Conservation (phyloP, 2,888 invertebrate species). For the Drosophila tripunctata region DNA sequence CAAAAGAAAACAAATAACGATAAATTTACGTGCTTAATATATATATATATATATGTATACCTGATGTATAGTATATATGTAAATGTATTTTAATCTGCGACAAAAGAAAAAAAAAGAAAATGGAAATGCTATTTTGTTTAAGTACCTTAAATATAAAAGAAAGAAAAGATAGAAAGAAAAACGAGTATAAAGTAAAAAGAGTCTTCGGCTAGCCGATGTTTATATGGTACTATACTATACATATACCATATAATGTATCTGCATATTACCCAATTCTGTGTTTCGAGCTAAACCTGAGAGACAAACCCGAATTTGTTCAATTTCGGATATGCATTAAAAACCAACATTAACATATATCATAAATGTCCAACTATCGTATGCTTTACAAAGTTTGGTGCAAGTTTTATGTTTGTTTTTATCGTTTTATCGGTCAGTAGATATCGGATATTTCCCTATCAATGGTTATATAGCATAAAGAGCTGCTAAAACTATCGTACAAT, state of each 20-base stretch:
- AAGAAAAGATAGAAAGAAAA: neutral
- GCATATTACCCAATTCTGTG: conserved; percentile 7
- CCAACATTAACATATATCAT: conserved; percentile 1
- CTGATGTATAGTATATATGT: conserved; percentile 12
- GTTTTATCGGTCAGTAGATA: neutral
- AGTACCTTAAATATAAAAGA: conserved; percentile 26
- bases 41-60: conserved; percentile 13
- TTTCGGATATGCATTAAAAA: conserved; percentile 4
- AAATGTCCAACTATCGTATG: neutral
- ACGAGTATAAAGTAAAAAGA: neutral
- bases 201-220: conserved; percentile 4
- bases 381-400: conserved; percentile 19
- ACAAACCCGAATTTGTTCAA: conserved; percentile 4
- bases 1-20: neutral
- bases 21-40: conserved; percentile 35
- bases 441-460: conserved; percentile 2
- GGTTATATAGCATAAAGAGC: conserved; percentile 2
- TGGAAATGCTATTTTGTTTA: conserved; percentile 27
- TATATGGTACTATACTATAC: no score
- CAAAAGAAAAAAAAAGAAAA: neutral
- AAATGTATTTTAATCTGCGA: conserved; percentile 34
- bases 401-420: neutral
- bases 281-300: conserved; percentile 16
- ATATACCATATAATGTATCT: neutral
- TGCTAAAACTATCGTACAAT: conserved; percentile 1